These are phyloP conservation scores for Cherax destructor DNA, from an alignment of 1,140 invertebrate genomes.

Conservation along the genomic window DNA sequence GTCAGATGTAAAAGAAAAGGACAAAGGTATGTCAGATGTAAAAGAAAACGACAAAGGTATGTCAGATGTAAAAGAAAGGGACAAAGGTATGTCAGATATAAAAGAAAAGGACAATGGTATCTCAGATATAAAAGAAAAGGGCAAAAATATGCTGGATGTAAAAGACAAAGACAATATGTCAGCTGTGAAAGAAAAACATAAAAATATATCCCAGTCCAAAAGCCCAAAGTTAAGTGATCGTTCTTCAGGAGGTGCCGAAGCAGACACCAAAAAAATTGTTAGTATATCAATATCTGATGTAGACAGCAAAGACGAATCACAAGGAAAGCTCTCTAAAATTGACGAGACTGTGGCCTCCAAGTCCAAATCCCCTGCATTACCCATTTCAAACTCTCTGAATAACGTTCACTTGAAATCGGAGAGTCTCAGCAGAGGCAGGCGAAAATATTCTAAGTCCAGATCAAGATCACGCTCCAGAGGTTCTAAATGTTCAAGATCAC, in stretches of 20 bases:
- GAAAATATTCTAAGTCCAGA: not conserved
- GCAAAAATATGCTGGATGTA: not conserved
- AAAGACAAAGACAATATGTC: not conserved
- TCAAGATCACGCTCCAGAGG: not conserved
- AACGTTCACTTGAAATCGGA: not conserved
- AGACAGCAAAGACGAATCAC: not conserved
- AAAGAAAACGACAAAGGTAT: no score
- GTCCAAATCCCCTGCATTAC: not conserved
- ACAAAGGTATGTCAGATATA: no score
- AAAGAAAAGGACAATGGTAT: no score
- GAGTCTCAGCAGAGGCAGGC: not conserved
- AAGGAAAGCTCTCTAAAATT: not conserved
- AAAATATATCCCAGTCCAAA: not conserved
- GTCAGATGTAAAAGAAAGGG: no score
- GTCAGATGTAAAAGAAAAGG: no score
- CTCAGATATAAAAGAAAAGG: no score
- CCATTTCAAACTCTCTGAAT: not conserved
- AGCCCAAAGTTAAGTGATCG: not conserved
- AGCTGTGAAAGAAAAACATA: constrained; percentile 12
- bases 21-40: no score
- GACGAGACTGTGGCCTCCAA: not conserved
- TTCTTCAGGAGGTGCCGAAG: not conserved
- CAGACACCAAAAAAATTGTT: not conserved
- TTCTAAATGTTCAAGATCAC: not conserved
- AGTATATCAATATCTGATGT: not conserved